Evolutionary conservation across 2,113 vertebrate species (phyloP).

Genomic region (Danionella cerebrum): DNA sequence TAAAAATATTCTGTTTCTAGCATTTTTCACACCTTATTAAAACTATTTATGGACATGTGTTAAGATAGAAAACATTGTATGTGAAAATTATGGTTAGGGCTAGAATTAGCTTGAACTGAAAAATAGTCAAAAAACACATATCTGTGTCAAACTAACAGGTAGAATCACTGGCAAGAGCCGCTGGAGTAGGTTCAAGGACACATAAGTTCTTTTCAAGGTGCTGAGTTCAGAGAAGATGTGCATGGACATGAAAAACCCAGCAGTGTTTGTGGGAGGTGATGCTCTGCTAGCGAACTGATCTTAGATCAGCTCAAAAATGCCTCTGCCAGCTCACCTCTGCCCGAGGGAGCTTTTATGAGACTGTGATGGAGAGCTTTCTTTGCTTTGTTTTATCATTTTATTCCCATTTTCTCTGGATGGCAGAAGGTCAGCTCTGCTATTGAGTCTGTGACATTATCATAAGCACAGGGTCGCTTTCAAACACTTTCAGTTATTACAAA

Average conservation of each 20-base stretch:
- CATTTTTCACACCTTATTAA: too few relatives aligned
- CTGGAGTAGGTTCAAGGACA: background rate
- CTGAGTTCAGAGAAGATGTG: constrained; percentile 8
- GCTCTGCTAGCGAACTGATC: constrained; percentile 14
- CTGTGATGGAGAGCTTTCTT: constrained; percentile 64
- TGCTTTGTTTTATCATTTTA: constrained; percentile 7
- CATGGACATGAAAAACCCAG: constrained; percentile 46
- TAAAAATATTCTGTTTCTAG: too few relatives aligned
- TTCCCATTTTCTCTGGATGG: background rate
- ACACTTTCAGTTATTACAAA: background rate
- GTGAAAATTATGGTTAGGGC: too few relatives aligned
- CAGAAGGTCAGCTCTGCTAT: constrained; percentile 77
- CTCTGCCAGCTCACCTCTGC: constrained; percentile 45
- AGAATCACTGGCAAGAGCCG: too few relatives aligned
- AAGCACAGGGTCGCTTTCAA: constrained; percentile 37
- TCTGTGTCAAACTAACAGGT: too few relatives aligned
- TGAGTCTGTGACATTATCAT: constrained; percentile 71
- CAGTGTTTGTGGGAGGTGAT: constrained; percentile 3
- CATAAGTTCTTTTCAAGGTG: background rate
- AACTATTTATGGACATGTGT: too few relatives aligned
- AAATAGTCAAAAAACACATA: too few relatives aligned
- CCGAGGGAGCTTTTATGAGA: constrained; percentile 65
- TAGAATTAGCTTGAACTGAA: too few relatives aligned
- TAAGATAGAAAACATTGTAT: too few relatives aligned
- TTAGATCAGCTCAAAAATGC: constrained; percentile 62